Conservation (phyloP, 2,113 vertebrate genomes). For the Prunella himalayana region DNA sequence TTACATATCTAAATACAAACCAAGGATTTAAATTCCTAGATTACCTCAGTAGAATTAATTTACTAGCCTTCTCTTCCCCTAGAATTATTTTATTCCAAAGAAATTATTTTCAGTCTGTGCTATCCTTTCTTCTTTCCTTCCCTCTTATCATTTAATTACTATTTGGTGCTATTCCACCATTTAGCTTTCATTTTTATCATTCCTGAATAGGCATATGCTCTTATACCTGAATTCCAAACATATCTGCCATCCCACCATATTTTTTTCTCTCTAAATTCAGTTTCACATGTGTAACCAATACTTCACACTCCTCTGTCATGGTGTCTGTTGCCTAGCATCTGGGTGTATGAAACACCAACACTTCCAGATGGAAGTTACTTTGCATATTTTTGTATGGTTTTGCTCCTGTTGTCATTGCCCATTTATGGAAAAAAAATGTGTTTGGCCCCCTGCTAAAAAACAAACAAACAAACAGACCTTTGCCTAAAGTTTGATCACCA, state of each 20-base stretch:
- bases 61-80: conserved; percentile 10
- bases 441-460: neutral
- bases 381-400: neutral
- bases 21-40: conserved; percentile 10
- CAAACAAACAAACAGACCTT: neutral
- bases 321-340: neutral
- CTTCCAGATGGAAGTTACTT: neutral
- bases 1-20: conserved; percentile 3
- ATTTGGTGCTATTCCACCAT: neutral
- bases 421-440: neutral
- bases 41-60: neutral
- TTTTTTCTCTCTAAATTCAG: neutral
- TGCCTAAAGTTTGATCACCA: neutral
- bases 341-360: neutral
- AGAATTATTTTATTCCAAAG: conserved; percentile 20
- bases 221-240: neutral
- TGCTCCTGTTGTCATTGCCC: neutral
- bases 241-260: neutral
- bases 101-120: neutral
- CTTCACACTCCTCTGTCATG: neutral
- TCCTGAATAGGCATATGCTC: neutral
- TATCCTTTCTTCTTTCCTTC: neutral
- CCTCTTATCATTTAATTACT: conserved; percentile 42
- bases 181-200: neutral
- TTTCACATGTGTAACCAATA: neutral